These are phyloP conservation scores for Lycorma delicatula DNA, from an alignment of 1,140 invertebrate species.

Conservation along the genomic window DNA sequence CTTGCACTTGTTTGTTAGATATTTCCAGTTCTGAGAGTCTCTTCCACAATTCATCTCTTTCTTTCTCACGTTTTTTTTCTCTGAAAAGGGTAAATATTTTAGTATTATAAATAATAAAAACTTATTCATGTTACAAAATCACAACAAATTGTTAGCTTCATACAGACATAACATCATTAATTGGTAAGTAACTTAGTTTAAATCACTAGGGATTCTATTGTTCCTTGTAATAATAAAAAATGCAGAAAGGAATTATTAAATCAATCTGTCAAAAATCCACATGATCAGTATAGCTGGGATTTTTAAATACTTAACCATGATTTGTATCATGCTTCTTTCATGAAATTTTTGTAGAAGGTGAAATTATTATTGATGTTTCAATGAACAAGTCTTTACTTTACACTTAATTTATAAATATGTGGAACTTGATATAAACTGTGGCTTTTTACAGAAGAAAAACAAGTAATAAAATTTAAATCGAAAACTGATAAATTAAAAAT, in stretches of 20 bases:
- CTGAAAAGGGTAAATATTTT: constrained; percentile 43
- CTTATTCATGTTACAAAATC: not conserved
- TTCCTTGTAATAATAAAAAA: not conserved
- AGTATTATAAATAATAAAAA: not conserved
- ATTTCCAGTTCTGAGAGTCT: constrained; percentile 76
- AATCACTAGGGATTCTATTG: not conserved
- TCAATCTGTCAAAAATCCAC: too few species aligned
- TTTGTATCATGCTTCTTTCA: too few species aligned
- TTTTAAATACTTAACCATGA: too few species aligned
- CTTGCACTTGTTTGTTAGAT: constrained; percentile 39
- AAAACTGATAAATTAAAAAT: too few species aligned
- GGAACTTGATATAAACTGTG: too few species aligned
- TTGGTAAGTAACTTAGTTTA: not conserved
- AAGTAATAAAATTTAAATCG: too few species aligned
- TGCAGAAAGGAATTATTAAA: not conserved
- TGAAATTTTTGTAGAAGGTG: too few species aligned
- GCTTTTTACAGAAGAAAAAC: too few species aligned
- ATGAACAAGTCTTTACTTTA: too few species aligned
- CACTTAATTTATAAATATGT: too few species aligned
- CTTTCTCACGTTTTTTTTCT: constrained; percentile 90
- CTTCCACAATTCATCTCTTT: constrained; percentile 91
- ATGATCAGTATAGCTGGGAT: too few species aligned
- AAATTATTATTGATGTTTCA: too few species aligned
- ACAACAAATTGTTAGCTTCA: not conserved
- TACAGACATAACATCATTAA: not conserved